Evolutionary conservation across 2,797 vertebrate genomes (phyloP).

Genomic region (Chaenodraco wilsoni): DNA sequence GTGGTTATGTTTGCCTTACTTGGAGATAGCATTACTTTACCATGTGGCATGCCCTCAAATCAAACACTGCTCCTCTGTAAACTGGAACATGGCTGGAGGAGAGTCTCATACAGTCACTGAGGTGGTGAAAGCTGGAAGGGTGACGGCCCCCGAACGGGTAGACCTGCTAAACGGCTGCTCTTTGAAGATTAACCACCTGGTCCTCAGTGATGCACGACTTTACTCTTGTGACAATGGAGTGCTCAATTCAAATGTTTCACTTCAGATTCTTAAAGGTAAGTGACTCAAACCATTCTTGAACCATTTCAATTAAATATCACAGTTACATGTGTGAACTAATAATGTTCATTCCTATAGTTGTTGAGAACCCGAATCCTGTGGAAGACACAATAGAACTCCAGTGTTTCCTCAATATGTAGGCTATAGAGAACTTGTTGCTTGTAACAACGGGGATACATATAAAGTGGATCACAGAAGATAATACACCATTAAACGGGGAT

Average conservation of each 20-base stretch:
- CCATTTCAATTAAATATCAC: neutral
- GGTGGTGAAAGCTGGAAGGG: conserved; percentile 52
- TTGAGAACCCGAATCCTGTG: rapidly evolving
- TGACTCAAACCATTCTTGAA: neutral
- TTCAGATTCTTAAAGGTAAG: conserved; percentile 59
- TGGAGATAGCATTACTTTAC: conserved; percentile 56
- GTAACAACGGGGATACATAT: conserved; percentile 44
- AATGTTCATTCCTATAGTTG: conserved; percentile 48
- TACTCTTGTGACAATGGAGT: conserved; percentile 58
- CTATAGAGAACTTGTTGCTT: neutral
- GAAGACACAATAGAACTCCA: conserved; percentile 46
- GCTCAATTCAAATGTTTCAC: conserved; percentile 35
- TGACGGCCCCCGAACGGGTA: conserved; percentile 1
- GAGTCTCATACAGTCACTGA: rapidly evolving
- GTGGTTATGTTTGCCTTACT: conserved; percentile 30
- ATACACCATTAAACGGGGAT: conserved; percentile 38
- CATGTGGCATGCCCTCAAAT: conserved; percentile 51
- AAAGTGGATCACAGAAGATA: conserved; percentile 53
- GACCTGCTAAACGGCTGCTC: conserved; percentile 63
- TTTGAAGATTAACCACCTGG: conserved; percentile 54
- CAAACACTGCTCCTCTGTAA: conserved; percentile 52
- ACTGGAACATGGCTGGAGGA: conserved; percentile 50
- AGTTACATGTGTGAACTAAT: neutral
- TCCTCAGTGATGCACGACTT: conserved; percentile 18
- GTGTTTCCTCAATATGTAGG: conserved; percentile 55